Conservation (phyloP, 2,113 vertebrate species). For the Channa maculata region DNA sequence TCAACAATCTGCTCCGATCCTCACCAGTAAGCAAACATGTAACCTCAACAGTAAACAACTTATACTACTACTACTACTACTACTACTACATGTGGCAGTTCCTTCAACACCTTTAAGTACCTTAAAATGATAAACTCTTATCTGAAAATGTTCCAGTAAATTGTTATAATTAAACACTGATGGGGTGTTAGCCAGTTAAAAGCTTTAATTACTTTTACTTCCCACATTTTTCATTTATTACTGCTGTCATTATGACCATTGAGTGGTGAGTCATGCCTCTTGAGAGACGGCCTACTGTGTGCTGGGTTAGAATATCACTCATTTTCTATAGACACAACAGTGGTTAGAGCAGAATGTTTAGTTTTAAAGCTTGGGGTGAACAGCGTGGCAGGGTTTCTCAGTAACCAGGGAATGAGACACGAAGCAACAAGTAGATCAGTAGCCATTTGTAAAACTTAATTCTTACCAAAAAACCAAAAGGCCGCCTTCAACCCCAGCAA, state of each 20-base stretch:
- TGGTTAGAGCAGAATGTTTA: constrained; percentile 66
- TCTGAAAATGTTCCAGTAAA: constrained; percentile 14
- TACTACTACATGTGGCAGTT: too few species aligned
- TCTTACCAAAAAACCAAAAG: constrained; percentile 59
- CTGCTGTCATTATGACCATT: constrained; percentile 45
- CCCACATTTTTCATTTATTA: constrained; percentile 14
- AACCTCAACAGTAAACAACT: not conserved
- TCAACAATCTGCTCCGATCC: not conserved
- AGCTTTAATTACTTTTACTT: not conserved
- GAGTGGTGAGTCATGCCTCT: constrained; percentile 46
- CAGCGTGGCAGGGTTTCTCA: constrained; percentile 49
- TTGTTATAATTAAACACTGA: constrained; percentile 39
- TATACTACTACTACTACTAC: not conserved
- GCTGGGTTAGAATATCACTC: constrained; percentile 38
- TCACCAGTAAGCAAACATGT: constrained; percentile 7
- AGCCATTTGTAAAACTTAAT: constrained; percentile 37
- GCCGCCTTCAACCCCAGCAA: constrained; percentile 45
- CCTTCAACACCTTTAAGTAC: too few species aligned
- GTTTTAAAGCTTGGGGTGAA: constrained; percentile 36
- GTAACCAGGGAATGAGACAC: constrained; percentile 50
- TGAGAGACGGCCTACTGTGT: constrained; percentile 17
- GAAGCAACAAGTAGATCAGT: not conserved
- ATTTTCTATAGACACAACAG: constrained; percentile 27
- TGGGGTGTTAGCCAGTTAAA: constrained; percentile 1
- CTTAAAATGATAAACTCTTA: constrained; percentile 26